These are phyloP conservation scores for Panzeria rudis DNA, from an alignment of 2,888 invertebrate species.

Conservation along the genomic window DNA sequence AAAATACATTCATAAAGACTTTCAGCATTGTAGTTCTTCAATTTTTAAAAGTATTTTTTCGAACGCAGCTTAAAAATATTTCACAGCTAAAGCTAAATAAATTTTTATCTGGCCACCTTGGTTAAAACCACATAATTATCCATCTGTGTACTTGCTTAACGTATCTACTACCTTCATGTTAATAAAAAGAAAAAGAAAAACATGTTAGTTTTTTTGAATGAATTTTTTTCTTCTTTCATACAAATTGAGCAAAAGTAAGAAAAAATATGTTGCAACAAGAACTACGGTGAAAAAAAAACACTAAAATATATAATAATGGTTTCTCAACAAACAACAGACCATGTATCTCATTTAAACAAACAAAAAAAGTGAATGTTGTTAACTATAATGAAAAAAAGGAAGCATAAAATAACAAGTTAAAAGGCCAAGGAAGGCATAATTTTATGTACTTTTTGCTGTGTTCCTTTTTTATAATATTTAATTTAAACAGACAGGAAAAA, in stretches of 20 bases:
- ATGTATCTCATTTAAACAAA: conserved; percentile 11
- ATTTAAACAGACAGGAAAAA: conserved; percentile 30
- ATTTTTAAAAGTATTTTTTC: too few species aligned
- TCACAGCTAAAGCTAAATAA: too few species aligned
- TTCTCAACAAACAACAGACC: conserved; percentile 21
- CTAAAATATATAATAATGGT: conserved; percentile 41
- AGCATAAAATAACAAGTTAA: conserved; percentile 36
- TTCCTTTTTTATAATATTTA: conserved; percentile 2
- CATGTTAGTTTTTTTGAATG: conserved; percentile 48
- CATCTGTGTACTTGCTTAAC: neutral
- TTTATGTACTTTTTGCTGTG: neutral
- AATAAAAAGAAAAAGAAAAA: neutral
- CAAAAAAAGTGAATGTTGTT: conserved; percentile 33
- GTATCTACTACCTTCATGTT: conserved; percentile 12
- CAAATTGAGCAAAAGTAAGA: conserved; percentile 31
- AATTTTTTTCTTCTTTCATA: conserved; percentile 33
- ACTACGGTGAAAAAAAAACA: neutral
- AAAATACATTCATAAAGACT: too few species aligned
- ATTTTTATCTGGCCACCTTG: neutral
- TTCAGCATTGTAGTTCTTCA: too few species aligned
- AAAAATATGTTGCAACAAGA: neutral
- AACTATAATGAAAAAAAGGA: conserved; percentile 39
- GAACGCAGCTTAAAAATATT: too few species aligned
- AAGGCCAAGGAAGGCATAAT: conserved; percentile 47
- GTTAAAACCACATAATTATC: neutral